Base-by-base conservation (phyloP, 1,140 invertebrate genomes). In the Aphidius ervi region DNA sequence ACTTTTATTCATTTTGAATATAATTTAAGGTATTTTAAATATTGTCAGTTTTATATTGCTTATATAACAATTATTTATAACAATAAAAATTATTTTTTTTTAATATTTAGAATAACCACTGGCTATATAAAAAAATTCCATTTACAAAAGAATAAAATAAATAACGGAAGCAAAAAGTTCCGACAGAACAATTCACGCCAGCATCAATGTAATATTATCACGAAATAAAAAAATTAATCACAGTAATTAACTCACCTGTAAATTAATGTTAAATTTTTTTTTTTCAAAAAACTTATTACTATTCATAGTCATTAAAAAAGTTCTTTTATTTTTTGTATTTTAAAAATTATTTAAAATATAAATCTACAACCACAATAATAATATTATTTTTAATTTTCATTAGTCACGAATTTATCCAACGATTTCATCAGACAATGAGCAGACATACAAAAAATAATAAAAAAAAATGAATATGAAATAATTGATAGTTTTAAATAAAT, bases 121-220 rank as follows among this genome's bases (percentile, higher is more conserved):
- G n/a, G n/a, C n/a, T n/a, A n/a, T n/a, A n/a, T n/a, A 16, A 31
- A 31, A 31, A 31, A 31, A 31, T 31, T 31, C 1, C 23, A 31
- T 31, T 31, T 31, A 31, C 23, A 31, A 31, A 31, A 31, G 1
- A 31, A 31, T 31, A 3, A 31, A 31, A 31, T 31, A 61, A 49
- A 40, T 59, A 56, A 61, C 63, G 63, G 63, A 64, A 61, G 63
- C 58, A 31, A 31, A 50, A 61, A 61, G 56, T 64, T 64, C 57
- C 46, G 59, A 50, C 42, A 46, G 45, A 64, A 43, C 4, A 56
- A 49, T 49, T 46, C 16, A 16, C 56, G 9, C 31, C 31, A 20
- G 46, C 7, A 50, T 10, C 31, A 46, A 56, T 42, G 2, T 20
- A 48, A 23, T 41, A 48, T 58, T 46, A 63, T 58, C 50, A 47